These are phyloP conservation scores for Ditula angustiorana DNA, from an alignment of 2,888 invertebrate species.

Conservation along the genomic window DNA sequence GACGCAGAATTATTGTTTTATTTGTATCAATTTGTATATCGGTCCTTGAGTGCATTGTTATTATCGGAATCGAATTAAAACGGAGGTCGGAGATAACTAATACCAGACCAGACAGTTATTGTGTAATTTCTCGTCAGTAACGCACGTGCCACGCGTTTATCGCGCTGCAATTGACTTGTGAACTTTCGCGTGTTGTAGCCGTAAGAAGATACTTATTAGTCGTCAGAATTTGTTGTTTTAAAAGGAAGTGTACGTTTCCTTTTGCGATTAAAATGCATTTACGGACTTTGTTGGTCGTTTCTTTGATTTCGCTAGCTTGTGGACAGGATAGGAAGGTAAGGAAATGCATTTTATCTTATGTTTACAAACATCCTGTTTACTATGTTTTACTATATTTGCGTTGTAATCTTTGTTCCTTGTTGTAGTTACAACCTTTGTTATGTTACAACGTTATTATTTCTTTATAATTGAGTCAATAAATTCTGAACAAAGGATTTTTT, in stretches of 20 bases:
- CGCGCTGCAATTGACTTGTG: conserved; percentile 59
- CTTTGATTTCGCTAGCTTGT: conserved; percentile 53
- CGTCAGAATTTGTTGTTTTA: conserved; percentile 52
- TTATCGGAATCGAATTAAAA: conserved; percentile 16
- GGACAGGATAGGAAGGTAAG: conserved; percentile 74
- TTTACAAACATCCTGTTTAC: conserved; percentile 31
- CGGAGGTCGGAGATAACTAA: conserved; percentile 9
- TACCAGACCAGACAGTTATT: conserved; percentile 30
- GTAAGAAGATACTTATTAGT: conserved; percentile 48
- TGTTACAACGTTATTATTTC: background rate
- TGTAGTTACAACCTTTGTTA: background rate
- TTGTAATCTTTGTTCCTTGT: conserved; percentile 14
- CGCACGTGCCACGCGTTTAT: conserved; percentile 67
- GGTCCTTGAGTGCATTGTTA: conserved; percentile 24
- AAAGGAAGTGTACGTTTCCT: conserved; percentile 57
- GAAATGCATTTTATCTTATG: conserved; percentile 32
- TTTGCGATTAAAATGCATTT: conserved; percentile 62
- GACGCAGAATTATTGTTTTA: conserved; percentile 7
- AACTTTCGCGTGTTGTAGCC: conserved; percentile 46
- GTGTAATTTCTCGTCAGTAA: conserved; percentile 45
- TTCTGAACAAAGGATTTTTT: too few species aligned
- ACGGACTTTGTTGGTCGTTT: conserved; percentile 57
- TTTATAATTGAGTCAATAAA: too few species aligned
- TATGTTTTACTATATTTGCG: background rate
- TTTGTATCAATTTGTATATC: conserved; percentile 6